These are phyloP conservation scores for Papilio xuthus DNA, from an alignment of 1,140 invertebrate species.

Conservation along the genomic window DNA sequence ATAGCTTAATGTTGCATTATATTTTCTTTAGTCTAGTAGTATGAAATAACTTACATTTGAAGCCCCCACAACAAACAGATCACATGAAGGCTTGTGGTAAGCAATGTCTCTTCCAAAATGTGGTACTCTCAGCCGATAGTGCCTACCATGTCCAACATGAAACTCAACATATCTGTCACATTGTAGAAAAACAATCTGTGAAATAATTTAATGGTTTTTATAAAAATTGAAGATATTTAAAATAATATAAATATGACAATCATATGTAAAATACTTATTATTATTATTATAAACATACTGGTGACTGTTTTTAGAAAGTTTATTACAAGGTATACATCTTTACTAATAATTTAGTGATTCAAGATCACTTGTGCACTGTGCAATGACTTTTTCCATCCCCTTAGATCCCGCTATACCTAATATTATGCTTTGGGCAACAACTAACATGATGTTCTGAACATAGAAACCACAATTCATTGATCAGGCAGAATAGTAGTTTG, in stretches of 20 bases:
- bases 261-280: background rate
- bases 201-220: conserved; percentile 30
- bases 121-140: conserved; percentile 95
- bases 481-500: too few species aligned
- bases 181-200: conserved; percentile 90
- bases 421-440: too few species aligned
- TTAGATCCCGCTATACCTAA: too few species aligned
- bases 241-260: conserved; percentile 21
- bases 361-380: background rate
- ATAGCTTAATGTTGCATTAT: background rate
- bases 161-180: conserved; percentile 97
- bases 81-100: conserved; percentile 95
- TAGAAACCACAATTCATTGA: too few species aligned
- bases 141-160: conserved; percentile 95
- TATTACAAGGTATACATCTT: too few species aligned
- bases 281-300: background rate
- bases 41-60: conserved; percentile 83
- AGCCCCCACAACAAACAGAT: conserved; percentile 95
- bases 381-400: too few species aligned
- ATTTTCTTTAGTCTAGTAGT: background rate
- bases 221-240: conserved; percentile 9
- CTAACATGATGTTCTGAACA: too few species aligned
- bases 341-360: background rate
- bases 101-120: conserved; percentile 97
- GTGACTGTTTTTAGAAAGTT: too few species aligned